Evolutionary conservation across 2,797 vertebrate genomes (phyloP).

Genomic region (Gorsachius magnificus): DNA sequence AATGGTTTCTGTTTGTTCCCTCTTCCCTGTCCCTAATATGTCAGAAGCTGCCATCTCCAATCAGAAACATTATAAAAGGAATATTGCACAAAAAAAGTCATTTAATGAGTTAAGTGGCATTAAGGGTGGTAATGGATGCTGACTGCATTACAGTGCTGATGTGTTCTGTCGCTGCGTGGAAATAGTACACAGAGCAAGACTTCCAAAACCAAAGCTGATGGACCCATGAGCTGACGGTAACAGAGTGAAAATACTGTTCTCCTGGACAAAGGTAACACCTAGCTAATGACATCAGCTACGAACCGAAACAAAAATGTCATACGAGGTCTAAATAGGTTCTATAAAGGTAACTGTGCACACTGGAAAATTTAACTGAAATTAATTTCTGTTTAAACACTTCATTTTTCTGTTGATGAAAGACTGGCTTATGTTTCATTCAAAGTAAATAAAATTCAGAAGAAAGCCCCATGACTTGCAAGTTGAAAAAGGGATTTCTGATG

Average conservation of each 20-base stretch:
- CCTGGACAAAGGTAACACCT: not conserved
- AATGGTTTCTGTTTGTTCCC: not conserved
- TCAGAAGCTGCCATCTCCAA: not conserved
- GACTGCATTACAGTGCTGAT: not conserved
- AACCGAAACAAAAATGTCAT: not conserved
- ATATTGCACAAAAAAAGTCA: too few relatives aligned
- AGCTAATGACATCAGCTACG: not conserved
- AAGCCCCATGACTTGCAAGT: not conserved
- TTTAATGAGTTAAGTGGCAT: not conserved
- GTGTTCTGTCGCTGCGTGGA: not conserved
- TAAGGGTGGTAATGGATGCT: not conserved
- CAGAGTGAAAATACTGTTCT: not conserved
- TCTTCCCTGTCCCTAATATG: not conserved
- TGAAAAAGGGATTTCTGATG: not conserved
- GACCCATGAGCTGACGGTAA: not conserved
- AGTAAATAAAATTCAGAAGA: not conserved
- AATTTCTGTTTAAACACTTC: not conserved
- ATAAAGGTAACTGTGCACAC: not conserved
- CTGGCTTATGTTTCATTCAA: not conserved
- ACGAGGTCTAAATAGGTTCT: not conserved
- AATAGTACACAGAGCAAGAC: not conserved
- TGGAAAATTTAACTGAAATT: not conserved
- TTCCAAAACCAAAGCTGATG: not conserved
- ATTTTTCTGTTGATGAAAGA: not conserved
- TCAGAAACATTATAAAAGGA: not conserved